Base-by-base conservation (phyloP, 2,888 invertebrate species). In the Calliopum simillimum region DNA sequence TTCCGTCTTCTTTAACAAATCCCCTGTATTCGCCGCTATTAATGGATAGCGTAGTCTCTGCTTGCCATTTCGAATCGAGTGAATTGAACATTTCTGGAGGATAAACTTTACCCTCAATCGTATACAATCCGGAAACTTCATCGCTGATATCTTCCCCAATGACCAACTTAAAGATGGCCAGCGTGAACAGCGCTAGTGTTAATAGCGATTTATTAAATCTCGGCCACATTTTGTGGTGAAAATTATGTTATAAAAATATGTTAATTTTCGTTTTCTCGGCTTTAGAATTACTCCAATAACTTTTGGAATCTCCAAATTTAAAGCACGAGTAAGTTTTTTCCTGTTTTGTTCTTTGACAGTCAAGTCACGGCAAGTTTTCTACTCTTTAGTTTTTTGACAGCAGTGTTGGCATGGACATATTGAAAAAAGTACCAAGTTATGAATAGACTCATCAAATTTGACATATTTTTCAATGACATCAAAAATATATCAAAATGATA, bases 1-100 rank as follows among this genome's bases (percentile, higher is more conserved):
- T 90, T 14, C 98, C 98, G 87, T 99, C 98, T 78, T 94, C 94
- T 79, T 94, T 94, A 16, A 98, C 87, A 83, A 96, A 96, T 62
- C 95, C 97, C 76, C 95, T 89, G 82, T 91, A 93, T 85, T 96
- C 94, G 16, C 97, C 97, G 12, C 95, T 95, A 83, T 97, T 97
- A 8, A 96, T 92, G 82, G 95, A 91, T 21, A 96, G 88, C 75
- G 91, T 90, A 0, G 94, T 93, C 76, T 91, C 90, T 11, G 91
- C 88, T 83, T 94, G 92, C 95, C 95, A 96, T 78, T 91, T 91
- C 6, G 86, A 87, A 73, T 86, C 86, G 13, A 85, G 82, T 72
- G 68, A 76, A 63, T 68, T 33, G 74, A 74, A 16, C 87, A 63
- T 87, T 64, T 77, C 76, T 41, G 92, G 90, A 0, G 93, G 90